phyloP scores from a whole-genome alignment of 2,888 invertebrate species.

The Brassicogethes aeneus region DNA sequence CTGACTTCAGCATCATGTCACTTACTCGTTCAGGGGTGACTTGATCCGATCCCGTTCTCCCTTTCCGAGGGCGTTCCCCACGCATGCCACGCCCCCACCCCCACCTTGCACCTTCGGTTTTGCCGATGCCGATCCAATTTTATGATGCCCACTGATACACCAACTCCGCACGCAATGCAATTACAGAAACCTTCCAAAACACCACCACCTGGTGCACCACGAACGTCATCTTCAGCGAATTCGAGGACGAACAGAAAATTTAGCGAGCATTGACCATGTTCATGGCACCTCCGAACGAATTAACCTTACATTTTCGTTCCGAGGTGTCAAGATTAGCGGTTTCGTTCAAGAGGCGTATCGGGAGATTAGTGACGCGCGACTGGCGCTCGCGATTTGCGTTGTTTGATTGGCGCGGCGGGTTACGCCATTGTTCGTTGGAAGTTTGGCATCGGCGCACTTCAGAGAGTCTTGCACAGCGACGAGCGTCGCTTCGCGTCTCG shows the following conservation, averaged over 20 bases:
- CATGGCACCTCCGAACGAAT: too few species aligned
- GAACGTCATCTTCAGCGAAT: too few species aligned
- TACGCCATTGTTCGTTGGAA: slow-evolving; percentile 44
- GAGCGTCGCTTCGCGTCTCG: slow-evolving; percentile 46
- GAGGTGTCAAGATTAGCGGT: slow-evolving; percentile 18
- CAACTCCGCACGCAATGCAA: too few species aligned
- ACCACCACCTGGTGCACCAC: too few species aligned
- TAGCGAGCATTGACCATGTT: too few species aligned
- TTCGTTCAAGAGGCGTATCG: slow-evolving; percentile 31
- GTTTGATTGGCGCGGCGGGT: slow-evolving; percentile 33
- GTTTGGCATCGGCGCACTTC: slow-evolving; percentile 36
- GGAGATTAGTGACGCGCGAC: slow-evolving; percentile 32
- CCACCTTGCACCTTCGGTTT: too few species aligned
- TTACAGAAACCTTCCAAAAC: too few species aligned
- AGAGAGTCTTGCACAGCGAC: slow-evolving; percentile 52
- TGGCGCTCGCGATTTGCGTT: slow-evolving; percentile 28
- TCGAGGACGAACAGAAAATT: too few species aligned
- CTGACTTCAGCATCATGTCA: slow-evolving; percentile 40
- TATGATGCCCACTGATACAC: too few species aligned
- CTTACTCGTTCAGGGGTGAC: slow-evolving; percentile 41
- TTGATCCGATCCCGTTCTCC: slow-evolving; percentile 38
- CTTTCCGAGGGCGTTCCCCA: neutral
- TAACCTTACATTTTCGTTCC: too few species aligned
- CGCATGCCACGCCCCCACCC: slow-evolving; percentile 13
- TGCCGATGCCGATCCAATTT: too few species aligned